Percentiles rank a stretch among this genome's conserved stretches.
phyloP scores from a whole-genome alignment of 1,140 invertebrate species.

The Lepidotrigona ventralis region DNA sequence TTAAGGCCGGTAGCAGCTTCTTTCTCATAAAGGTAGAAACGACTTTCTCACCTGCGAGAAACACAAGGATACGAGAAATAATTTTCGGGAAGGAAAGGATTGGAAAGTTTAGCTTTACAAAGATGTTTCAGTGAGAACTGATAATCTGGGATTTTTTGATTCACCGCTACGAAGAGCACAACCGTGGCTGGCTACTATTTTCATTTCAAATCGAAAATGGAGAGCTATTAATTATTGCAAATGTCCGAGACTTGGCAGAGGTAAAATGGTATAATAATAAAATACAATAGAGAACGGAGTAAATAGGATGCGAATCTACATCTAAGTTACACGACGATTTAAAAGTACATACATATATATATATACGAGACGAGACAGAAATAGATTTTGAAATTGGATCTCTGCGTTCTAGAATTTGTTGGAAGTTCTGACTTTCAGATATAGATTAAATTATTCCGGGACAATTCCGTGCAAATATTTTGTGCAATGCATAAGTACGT shows the following conservation, averaged over 20 bases:
- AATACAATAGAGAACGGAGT: background rate
- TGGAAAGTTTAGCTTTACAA: too few relatives aligned
- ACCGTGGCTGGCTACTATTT: too few relatives aligned
- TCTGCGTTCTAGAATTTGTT: background rate
- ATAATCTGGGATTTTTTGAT: background rate
- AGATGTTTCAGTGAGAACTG: background rate
- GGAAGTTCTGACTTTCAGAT: background rate
- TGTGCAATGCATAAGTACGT: background rate
- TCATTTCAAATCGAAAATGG: too few relatives aligned
- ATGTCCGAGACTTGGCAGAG: background rate
- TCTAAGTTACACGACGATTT: too few relatives aligned
- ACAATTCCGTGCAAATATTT: background rate
- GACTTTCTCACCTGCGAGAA: too few relatives aligned
- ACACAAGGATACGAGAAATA: background rate
- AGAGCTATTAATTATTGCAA: background rate
- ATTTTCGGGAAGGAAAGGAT: too few relatives aligned
- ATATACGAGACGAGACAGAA: background rate
- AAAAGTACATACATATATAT: background rate
- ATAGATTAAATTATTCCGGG: background rate
- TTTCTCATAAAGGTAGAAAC: background rate
- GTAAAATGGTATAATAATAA: background rate
- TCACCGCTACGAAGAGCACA: background rate
- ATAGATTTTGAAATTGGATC: background rate
- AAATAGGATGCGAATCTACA: background rate
- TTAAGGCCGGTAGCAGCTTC: background rate